Percentiles rank a stretch among this genome's conserved stretches.
phyloP scores from a whole-genome alignment of 2,113 vertebrate genomes.

The Leucoraja erinaceus region DNA sequence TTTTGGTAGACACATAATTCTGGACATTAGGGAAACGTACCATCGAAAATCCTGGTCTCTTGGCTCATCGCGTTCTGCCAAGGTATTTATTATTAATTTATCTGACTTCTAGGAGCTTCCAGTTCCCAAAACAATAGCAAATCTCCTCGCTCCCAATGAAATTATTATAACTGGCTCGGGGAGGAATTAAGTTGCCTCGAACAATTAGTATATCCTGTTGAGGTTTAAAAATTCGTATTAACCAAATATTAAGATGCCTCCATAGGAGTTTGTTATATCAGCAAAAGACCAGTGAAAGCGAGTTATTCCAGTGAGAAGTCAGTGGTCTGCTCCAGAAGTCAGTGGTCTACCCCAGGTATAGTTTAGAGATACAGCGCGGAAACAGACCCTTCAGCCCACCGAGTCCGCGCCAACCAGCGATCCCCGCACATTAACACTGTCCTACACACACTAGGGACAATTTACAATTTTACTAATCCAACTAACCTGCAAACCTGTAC shows the following conservation, averaged over 20 bases:
- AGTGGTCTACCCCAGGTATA: too few relatives aligned
- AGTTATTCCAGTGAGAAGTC: neutral
- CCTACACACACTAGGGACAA: too few relatives aligned
- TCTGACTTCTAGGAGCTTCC: neutral
- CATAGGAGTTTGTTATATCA: neutral
- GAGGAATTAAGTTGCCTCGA: neutral
- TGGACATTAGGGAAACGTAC: neutral
- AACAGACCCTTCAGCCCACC: too few relatives aligned
- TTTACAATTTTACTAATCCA: too few relatives aligned
- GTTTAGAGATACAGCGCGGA: too few relatives aligned
- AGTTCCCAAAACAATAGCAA: too few relatives aligned
- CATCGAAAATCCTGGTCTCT: neutral
- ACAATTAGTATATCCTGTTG: neutral
- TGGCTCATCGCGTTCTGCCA: neutral
- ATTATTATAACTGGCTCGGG: neutral
- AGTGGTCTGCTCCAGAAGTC: too few relatives aligned
- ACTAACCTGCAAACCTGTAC: too few relatives aligned
- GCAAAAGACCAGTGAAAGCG: neutral
- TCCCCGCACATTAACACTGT: too few relatives aligned
- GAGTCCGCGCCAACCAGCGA: too few relatives aligned
- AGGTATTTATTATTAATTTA: neutral
- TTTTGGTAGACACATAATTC: neutral
- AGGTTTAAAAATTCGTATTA: neutral
- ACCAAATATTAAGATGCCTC: too few relatives aligned
- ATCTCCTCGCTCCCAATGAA: too few relatives aligned